Conservation (phyloP, 2,797 vertebrate genomes). For the Mustela erminea region DNA sequence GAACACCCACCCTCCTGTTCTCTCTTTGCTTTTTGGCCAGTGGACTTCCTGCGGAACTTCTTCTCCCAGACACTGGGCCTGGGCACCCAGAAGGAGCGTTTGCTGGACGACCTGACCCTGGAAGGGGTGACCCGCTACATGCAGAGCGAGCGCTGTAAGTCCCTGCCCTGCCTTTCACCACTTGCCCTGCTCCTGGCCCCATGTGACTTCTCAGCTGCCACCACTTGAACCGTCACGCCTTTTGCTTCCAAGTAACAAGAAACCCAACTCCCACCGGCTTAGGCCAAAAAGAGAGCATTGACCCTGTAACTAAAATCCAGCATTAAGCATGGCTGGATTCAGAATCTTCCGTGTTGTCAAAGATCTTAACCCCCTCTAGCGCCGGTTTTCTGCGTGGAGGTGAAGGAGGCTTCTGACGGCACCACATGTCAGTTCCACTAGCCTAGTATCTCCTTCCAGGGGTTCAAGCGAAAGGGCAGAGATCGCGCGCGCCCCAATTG, state of each 20-base stretch:
- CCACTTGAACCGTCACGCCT: background rate
- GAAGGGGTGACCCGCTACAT: slow-evolving; percentile 93
- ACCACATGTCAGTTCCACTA: background rate
- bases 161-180: background rate
- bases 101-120: slow-evolving; percentile 93
- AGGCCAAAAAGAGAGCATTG: background rate
- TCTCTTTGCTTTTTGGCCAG: slow-evolving; percentile 82
- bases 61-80: slow-evolving; percentile 93
- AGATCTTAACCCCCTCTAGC: background rate
- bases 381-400: background rate
- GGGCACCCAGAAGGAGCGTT: slow-evolving; percentile 89
- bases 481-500: background rate
- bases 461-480: background rate
- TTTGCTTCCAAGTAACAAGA: background rate
- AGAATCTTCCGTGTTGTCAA: background rate
- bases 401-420: background rate
- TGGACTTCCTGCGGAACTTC: slow-evolving; percentile 94
- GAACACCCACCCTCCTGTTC: fast-evolving
- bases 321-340: background rate
- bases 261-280: background rate
- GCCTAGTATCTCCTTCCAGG: background rate
- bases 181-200: background rate
- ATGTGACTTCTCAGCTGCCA: background rate
- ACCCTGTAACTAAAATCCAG: background rate
- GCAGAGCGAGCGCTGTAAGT: slow-evolving; percentile 93